These are phyloP conservation scores for Zaprionus inermis DNA, from an alignment of 1,140 invertebrate genomes.

Conservation along the genomic window DNA sequence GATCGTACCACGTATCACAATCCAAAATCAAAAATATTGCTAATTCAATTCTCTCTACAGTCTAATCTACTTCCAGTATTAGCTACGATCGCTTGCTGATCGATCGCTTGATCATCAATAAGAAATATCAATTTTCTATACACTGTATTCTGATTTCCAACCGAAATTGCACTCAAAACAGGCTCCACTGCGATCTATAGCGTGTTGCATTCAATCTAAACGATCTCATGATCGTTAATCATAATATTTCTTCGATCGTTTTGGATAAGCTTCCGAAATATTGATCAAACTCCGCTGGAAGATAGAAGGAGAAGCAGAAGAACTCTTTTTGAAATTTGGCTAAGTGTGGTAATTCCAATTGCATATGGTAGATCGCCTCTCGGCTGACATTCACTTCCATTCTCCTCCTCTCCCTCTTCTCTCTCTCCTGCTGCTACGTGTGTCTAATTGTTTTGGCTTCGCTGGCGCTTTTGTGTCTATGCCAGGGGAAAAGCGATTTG, in stretches of 20 bases:
- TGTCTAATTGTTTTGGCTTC: constrained; percentile 18
- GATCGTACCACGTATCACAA: background rate
- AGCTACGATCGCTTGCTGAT: background rate
- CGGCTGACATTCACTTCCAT: constrained; percentile 19
- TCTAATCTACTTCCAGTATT: background rate
- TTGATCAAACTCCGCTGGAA: background rate
- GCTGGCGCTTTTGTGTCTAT: constrained; percentile 80
- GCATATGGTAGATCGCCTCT: background rate
- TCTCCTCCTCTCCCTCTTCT: background rate
- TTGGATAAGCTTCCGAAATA: background rate
- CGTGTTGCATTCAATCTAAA: background rate
- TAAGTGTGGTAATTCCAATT: background rate
- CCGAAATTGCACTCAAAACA: too few species aligned
- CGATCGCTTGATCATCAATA: background rate
- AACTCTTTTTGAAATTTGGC: background rate
- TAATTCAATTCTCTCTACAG: too few species aligned
- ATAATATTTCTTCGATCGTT: background rate
- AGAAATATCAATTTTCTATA: background rate
- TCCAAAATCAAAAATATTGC: too few species aligned
- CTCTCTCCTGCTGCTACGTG: background rate
- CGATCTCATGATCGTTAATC: constrained; percentile 1
- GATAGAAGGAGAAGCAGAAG: too few species aligned
- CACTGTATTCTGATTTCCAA: background rate
- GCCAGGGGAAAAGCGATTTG: constrained; percentile 44
- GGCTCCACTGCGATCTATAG: background rate